Evolutionary conservation across 1,140 invertebrate species (phyloP).

Genomic region (Drosophila pandora): DNA sequence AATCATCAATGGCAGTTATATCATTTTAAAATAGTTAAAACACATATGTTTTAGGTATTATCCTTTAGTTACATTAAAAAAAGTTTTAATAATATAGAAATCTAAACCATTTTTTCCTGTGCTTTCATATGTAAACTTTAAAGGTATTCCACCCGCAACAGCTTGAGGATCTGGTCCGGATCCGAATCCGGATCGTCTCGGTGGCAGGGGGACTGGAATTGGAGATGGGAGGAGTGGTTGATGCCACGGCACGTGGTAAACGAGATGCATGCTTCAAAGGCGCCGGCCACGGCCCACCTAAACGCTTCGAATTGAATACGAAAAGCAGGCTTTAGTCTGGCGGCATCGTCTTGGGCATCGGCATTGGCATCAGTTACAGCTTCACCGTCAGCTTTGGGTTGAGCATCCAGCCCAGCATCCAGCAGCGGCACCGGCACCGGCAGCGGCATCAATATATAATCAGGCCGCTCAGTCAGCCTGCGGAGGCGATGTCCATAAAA

Average conservation of each 20-base stretch:
- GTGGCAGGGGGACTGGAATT: neutral
- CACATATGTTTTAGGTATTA: too few relatives aligned
- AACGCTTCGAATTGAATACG: conserved; percentile 64
- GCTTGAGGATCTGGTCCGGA: neutral
- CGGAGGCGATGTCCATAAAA: conserved; percentile 65
- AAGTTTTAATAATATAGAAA: neutral
- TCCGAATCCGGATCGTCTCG: neutral
- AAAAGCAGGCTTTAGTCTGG: conserved; percentile 21
- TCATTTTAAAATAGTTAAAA: too few relatives aligned
- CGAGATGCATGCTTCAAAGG: conserved; percentile 76
- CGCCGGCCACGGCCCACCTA: conserved; percentile 76
- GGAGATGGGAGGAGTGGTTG: conserved; percentile 14
- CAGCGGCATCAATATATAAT: conserved; percentile 55
- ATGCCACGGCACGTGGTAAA: conserved; percentile 75
- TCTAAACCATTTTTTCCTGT: neutral
- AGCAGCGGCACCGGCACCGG: neutral
- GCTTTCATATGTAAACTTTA: neutral
- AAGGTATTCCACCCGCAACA: neutral
- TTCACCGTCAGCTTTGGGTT: conserved; percentile 20
- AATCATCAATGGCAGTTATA: too few relatives aligned
- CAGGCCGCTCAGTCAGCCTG: conserved; percentile 49
- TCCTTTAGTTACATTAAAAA: too few relatives aligned
- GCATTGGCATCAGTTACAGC: conserved; percentile 12
- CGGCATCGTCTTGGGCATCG: conserved; percentile 1
- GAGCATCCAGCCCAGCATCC: conserved; percentile 8